A percentile compares a stretch with the other conserved stretches of the same genome.
phyloP scores from a whole-genome alignment of 2,797 vertebrate genomes.

The Catamblyrhynchus diadema region DNA sequence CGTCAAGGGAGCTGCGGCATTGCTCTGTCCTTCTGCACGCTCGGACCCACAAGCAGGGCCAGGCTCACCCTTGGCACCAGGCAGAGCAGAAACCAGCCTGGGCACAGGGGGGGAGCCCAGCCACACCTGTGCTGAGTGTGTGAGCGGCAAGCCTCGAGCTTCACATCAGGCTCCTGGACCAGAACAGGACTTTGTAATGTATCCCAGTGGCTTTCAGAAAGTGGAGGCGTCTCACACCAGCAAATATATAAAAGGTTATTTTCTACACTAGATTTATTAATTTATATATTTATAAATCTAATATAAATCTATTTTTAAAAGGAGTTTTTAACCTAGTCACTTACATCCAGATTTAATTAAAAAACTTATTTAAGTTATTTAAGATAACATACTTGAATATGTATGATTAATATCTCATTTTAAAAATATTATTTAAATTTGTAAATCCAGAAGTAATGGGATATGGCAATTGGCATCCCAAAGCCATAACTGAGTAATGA shows the following conservation, averaged over 20 bases:
- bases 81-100: neutral
- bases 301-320: neutral
- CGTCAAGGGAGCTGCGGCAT: neutral
- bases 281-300: neutral
- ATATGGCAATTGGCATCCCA: neutral
- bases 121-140: fast-evolving
- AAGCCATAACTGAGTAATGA: neutral
- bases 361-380: neutral
- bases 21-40: neutral
- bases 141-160: neutral
- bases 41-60: neutral
- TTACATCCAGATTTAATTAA: neutral
- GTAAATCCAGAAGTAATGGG: neutral
- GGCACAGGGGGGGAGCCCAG: neutral
- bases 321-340: neutral
- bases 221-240: neutral
- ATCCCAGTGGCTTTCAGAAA: neutral
- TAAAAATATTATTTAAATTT: neutral
- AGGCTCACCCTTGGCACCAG: neutral
- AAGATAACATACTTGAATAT: neutral
- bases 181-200: neutral
- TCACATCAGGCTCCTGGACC: neutral
- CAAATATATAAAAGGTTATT: neutral
- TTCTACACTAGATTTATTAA: neutral
- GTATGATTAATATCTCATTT: neutral